Conservation (phyloP, 2,888 invertebrate species). For the Trachelus troglodyta region DNA sequence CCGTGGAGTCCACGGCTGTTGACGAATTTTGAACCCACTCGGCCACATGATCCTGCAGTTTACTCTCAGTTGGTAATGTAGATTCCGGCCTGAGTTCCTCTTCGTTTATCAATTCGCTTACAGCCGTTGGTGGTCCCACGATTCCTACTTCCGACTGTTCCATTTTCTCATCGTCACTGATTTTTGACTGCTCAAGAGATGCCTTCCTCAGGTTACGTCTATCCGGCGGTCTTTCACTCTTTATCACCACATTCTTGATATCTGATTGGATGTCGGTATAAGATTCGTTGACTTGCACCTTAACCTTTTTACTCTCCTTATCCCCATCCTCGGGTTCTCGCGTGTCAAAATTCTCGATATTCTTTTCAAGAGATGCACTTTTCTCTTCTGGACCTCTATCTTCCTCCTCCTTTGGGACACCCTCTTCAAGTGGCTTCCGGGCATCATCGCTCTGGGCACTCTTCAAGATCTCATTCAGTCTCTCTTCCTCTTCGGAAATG, state of each 20-base stretch:
- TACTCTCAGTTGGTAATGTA: conserved; percentile 46
- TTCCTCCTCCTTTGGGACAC: neutral
- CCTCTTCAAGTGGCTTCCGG: conserved; percentile 4
- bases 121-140: conserved; percentile 56
- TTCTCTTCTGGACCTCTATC: conserved; percentile 16
- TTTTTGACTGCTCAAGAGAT: too few relatives aligned
- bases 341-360: neutral
- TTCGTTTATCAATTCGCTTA: conserved; percentile 53
- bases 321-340: conserved; percentile 16
- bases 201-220: too few relatives aligned
- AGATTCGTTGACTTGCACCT: neutral
- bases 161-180: neutral
- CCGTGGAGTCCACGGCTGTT: conserved; percentile 42
- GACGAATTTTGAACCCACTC: conserved; percentile 67
- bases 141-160: conserved; percentile 51
- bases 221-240: too few relatives aligned
- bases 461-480: conserved; percentile 29
- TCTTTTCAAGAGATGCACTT: conserved; percentile 3
- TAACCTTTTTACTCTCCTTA: conserved; percentile 17
- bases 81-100: conserved; percentile 51
- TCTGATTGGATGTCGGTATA: too few relatives aligned
- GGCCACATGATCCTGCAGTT: conserved; percentile 58
- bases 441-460: conserved; percentile 25
- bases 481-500: conserved; percentile 19
- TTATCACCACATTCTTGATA: too few relatives aligned